Base-by-base conservation (phyloP, 2,888 invertebrate species). In the Mechanitis messenoides region DNA sequence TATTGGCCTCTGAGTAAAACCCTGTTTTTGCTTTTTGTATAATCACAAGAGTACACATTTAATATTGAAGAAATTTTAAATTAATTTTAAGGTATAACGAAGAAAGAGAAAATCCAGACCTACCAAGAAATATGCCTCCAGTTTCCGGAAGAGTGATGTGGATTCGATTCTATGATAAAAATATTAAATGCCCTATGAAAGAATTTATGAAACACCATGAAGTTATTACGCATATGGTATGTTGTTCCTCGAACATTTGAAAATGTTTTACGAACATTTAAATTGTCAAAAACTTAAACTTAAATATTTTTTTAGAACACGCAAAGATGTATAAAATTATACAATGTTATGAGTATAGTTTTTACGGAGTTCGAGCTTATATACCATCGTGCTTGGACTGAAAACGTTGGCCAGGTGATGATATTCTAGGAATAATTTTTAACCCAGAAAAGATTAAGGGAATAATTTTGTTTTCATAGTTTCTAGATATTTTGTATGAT, bases 321-420 rank as follows among this genome's bases (percentile, higher is more conserved):
- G 4, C 95, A 94, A 76, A 92, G 93, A 59, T 93, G 94, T 58
- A 93, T 95, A 57, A 94, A 94, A 73, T 88, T 94, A 58, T 96
- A 93, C 76, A 97, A 97, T 75, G 93, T 94, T 2, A 90, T 97
- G 82, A 92, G 93, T 42, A 93, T 93, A 63, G 95, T 96, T 3
- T 93, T 97, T 66, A 92, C 95, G 20, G 95, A 96, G 75, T 97
- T 94, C 74, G 96, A 97, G 82, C 91, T 95, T 72, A 93, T 96
- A 63, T 95, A 95, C 79, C 96, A 97, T 74, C 91, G 92, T 69
- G 95, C 95, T 1, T 96, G 96, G 96, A 92, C 88, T 66, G 92
- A 94, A 74, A 94, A 94, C 77, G 93, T 94, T 33, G 93, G 93
- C 58, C 93, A 95, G 85, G 94, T 95, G 76, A 69, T 35, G 11